These are phyloP conservation scores for Dilophus febrilis DNA, from an alignment of 2,888 invertebrate genomes.

Conservation along the genomic window DNA sequence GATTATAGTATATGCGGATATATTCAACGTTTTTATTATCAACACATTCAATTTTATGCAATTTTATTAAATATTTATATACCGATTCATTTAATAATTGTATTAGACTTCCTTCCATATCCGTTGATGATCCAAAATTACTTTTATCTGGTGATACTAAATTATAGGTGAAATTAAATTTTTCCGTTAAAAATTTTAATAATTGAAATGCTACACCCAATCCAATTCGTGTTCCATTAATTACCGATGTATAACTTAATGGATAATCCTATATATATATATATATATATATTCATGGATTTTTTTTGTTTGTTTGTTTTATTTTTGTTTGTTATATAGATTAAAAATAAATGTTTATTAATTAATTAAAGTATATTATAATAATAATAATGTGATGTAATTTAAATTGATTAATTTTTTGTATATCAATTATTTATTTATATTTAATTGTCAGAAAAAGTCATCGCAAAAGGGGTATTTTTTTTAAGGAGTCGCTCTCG, in stretches of 20 bases:
- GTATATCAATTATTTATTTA: too few relatives aligned
- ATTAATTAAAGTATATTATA: too few relatives aligned
- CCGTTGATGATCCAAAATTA: conserved; percentile 35
- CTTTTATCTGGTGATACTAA: conserved; percentile 45
- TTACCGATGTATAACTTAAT: conserved; percentile 35
- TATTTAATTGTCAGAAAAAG: too few relatives aligned
- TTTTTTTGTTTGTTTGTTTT: too few relatives aligned
- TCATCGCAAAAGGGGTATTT: too few relatives aligned
- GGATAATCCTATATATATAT: conserved; percentile 46
- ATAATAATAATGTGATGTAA: too few relatives aligned
- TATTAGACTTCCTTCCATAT: conserved; percentile 41
- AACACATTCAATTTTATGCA: neutral
- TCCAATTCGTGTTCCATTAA: conserved; percentile 41
- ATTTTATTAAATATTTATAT: conserved; percentile 8
- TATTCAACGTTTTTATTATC: conserved; percentile 2
- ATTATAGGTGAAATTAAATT: conserved; percentile 58
- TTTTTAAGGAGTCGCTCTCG: too few relatives aligned
- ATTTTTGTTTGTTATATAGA: too few relatives aligned
- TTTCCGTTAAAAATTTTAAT: conserved; percentile 45
- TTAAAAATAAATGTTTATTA: too few relatives aligned
- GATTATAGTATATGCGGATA: conserved; percentile 8
- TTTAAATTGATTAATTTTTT: too few relatives aligned
- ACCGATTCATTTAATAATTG: conserved; percentile 43
- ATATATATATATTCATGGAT: too few relatives aligned
- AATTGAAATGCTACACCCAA: conserved; percentile 56